Base-by-base conservation (phyloP, 2,888 invertebrate genomes). In the Gari tellinella region DNA sequence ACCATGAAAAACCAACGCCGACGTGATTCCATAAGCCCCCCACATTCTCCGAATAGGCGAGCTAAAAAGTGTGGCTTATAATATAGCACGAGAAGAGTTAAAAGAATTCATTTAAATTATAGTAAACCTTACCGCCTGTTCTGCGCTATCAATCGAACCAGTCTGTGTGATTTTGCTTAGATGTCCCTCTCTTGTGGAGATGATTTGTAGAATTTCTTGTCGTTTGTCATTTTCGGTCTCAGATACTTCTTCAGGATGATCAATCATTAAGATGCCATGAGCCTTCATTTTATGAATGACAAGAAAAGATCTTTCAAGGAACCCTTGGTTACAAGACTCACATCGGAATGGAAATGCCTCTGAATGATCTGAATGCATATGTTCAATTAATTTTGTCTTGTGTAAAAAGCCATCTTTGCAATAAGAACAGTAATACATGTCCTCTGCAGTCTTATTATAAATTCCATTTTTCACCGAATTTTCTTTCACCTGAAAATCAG, bases 361-460 rank as follows among this genome's bases (percentile, higher is more conserved):
- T 12, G 81, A 58, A 68, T 88, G 87, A 37, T 73, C 80, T 12
- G 70, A 63, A 56, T 86, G 86, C 63, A 88, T 82, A 48, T 88
- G 87, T 45, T 84, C 84, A 15, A 88, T 81, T 14, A 88, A 75
- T 64, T 83, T 80, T 5, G 85, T 73, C 60, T 88, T 88, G 62
- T 85, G 85, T 55, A 66, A 76, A 51, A 88, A 88, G 17, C 81
- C 74, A 0, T 69, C 37, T 38, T 81, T 77, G 48, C 87, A 88
- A 53, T 82, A 81, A 3, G 83, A 79, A 46, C 87, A 88, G 46
- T 75, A 82, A 46, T 82, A 81, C 55, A 85, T 64, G 23, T 86
- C 86, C 10, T 80, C 82, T 2, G 73, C 72, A 7, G 77, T 66
- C 25, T 76, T 72, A 41, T 81, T 78, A 61, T 86, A 86, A 15